Percentiles rank a stretch among this genome's conserved stretches.
These are phyloP conservation scores for Telmatherina bonti DNA, from an alignment of 2,797 vertebrate species.

Conservation along the genomic window DNA sequence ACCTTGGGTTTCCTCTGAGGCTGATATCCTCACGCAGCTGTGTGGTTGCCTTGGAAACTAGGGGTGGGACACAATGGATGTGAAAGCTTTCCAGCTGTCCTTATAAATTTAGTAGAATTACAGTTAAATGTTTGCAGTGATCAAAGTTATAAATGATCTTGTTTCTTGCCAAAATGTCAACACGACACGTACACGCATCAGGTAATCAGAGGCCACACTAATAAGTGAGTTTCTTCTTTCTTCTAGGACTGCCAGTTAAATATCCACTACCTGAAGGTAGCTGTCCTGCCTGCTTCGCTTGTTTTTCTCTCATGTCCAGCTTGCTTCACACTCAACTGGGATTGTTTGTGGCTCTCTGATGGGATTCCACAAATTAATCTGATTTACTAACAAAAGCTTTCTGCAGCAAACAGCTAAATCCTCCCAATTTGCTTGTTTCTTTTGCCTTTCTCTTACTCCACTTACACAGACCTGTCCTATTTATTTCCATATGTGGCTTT, in stretches of 20 bases:
- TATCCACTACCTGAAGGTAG: slow-evolving; percentile 88
- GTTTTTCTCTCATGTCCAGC: slow-evolving; percentile 46
- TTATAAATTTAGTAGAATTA: slow-evolving; percentile 7
- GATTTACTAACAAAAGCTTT: slow-evolving; percentile 84
- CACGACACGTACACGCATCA: slow-evolving; percentile 13
- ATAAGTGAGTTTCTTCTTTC: slow-evolving; percentile 75
- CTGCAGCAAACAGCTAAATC: slow-evolving; percentile 63
- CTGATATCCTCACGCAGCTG: slow-evolving; percentile 37
- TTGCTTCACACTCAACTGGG: slow-evolving; percentile 60
- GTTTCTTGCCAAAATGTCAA: slow-evolving; percentile 15
- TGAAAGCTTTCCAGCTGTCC: slow-evolving; percentile 26
- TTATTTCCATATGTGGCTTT: slow-evolving; percentile 4
- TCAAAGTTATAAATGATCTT: slow-evolving; percentile 13
- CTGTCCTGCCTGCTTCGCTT: slow-evolving; percentile 66
- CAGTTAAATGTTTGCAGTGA: background rate
- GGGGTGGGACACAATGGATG: slow-evolving; percentile 45
- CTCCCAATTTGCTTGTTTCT: slow-evolving; percentile 18
- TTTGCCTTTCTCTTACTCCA: slow-evolving; percentile 20
- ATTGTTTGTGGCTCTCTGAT: slow-evolving; percentile 78
- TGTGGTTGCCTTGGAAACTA: slow-evolving; percentile 74
- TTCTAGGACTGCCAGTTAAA: slow-evolving; percentile 87
- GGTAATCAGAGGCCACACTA: slow-evolving; percentile 50
- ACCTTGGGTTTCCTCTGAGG: slow-evolving; percentile 61
- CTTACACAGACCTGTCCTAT: background rate
- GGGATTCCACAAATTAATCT: slow-evolving; percentile 79